Evolutionary conservation across 2,113 vertebrate genomes (phyloP).

Genomic region (Bubo scandiacus): DNA sequence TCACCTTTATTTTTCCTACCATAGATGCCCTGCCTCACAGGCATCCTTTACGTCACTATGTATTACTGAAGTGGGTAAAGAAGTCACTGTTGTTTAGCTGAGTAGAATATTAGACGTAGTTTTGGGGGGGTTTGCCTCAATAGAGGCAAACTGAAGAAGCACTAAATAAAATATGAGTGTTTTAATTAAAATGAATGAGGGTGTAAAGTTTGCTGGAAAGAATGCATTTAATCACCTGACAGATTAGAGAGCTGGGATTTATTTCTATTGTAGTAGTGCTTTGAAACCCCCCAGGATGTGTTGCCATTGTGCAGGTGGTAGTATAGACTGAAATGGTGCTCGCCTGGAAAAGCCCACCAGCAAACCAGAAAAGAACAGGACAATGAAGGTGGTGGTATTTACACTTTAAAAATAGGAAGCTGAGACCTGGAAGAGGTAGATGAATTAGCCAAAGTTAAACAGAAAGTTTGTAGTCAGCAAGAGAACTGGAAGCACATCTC

Average conservation of each 20-base stretch:
- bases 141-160: not conserved
- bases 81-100: not conserved
- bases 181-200: not conserved
- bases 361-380: not conserved
- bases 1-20: constrained; percentile 69
- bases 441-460: not conserved
- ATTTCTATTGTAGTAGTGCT: not conserved
- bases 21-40: constrained; percentile 40
- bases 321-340: fast-evolving
- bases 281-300: not conserved
- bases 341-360: not conserved
- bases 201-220: not conserved
- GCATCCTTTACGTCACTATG: constrained; percentile 60
- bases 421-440: not conserved
- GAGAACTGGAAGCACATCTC: not conserved
- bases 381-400: fast-evolving
- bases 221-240: not conserved
- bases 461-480: not conserved
- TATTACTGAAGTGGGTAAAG: constrained; percentile 56
- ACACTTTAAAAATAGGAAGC: not conserved
- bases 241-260: not conserved
- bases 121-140: not conserved
- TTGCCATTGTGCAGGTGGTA: not conserved
- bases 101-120: not conserved
- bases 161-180: not conserved